Evolutionary conservation across 2,113 vertebrate species (phyloP).

Genomic region (Abramis brama): DNA sequence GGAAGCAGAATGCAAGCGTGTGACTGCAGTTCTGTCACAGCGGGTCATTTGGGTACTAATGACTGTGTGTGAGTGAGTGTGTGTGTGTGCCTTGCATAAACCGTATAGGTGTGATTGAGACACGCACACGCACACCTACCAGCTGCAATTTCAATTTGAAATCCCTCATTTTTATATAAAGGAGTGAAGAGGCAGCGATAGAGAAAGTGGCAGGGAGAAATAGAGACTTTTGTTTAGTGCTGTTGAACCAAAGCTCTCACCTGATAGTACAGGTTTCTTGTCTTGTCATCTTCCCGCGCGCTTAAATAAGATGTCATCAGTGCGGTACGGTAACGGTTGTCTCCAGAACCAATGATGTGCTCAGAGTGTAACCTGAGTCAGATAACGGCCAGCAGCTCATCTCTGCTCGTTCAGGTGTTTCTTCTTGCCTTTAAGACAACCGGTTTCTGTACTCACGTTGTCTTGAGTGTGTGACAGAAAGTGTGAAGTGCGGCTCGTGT

Average conservation of each 20-base stretch:
- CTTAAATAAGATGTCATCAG: slow-evolving; percentile 38
- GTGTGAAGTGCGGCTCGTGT: background rate
- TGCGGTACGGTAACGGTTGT: background rate
- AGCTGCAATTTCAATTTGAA: slow-evolving; percentile 16
- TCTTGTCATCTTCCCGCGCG: slow-evolving; percentile 12
- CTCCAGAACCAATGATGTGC: slow-evolving; percentile 25
- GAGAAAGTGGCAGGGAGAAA: background rate
- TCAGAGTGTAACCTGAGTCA: background rate
- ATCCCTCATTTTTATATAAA: background rate
- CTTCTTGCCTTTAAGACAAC: slow-evolving; percentile 10
- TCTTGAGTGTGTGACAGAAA: slow-evolving; percentile 5
- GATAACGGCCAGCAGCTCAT: slow-evolving; percentile 17
- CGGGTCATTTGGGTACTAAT: slow-evolving; percentile 51
- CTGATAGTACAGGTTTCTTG: background rate
- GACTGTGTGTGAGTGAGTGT: slow-evolving; percentile 22
- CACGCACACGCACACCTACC: background rate
- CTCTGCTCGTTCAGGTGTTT: slow-evolving; percentile 17
- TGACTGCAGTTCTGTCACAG: slow-evolving; percentile 43
- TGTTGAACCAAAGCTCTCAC: background rate
- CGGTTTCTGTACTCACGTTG: slow-evolving; percentile 26
- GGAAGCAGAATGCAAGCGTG: slow-evolving; percentile 39
- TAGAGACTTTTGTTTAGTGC: slow-evolving; percentile 23
- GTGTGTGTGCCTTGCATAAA: slow-evolving; percentile 17
- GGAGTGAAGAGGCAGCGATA: background rate
- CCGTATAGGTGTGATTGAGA: slow-evolving; percentile 31